A percentile compares a stretch with the other conserved stretches of the same genome.
Evolutionary conservation across 2,888 invertebrate genomes (phyloP).

Genomic region (Metopia argyrocephala): DNA sequence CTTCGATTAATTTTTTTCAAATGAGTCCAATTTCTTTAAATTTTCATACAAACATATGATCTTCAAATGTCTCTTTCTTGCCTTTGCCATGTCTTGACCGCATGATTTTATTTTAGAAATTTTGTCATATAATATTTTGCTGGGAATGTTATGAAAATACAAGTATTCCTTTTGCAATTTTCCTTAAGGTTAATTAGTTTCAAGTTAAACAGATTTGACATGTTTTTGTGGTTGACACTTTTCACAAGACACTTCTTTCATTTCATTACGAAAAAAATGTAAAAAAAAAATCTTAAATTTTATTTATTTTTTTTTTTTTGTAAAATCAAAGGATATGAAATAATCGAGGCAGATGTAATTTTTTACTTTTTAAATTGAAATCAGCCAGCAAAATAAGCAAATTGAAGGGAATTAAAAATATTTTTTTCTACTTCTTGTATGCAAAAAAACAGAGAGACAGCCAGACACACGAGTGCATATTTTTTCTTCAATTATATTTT

Average conservation of each 20-base stretch:
- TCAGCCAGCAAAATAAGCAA: no score
- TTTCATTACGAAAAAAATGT: background rate
- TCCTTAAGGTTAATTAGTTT: constrained; percentile 60
- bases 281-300: background rate
- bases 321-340: constrained; percentile 51
- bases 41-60: no score
- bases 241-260: constrained; percentile 46
- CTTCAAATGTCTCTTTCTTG: no score
- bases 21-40: no score
- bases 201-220: constrained; percentile 55
- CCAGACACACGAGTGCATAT: background rate
- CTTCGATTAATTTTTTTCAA: no score
- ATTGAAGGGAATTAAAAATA: background rate
- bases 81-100: no score
- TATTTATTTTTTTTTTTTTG: constrained; percentile 28
- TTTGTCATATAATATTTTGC: no score
- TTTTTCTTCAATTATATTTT: background rate
- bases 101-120: no score
- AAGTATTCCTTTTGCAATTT: no score
- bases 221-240: constrained; percentile 60
- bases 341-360: background rate
- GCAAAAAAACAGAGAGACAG: background rate
- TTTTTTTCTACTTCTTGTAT: background rate
- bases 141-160: no score
- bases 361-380: no score